These are phyloP conservation scores for Luidia sarsii DNA, from an alignment of 53 echinoderm and acorn worm genomes.

Conservation along the genomic window DNA sequence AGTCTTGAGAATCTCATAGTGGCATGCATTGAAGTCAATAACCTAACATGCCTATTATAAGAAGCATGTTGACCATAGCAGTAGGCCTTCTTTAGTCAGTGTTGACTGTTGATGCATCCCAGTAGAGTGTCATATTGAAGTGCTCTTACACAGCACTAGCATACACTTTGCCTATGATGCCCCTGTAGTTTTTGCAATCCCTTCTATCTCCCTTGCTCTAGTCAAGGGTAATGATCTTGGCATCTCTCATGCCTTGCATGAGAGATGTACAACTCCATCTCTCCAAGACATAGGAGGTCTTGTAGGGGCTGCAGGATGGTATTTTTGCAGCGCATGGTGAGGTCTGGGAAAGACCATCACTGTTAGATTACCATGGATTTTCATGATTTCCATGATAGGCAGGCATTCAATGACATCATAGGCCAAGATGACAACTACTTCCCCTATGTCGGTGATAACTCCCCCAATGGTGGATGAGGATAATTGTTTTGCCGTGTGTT, in stretches of 20 bases:
- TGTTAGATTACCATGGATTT: background rate
- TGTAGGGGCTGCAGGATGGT: background rate
- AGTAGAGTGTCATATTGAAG: too few species aligned
- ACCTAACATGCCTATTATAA: too few species aligned
- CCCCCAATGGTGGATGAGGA: slow-evolving; percentile 7
- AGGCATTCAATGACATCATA: slow-evolving; percentile 24
- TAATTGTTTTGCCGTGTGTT: background rate
- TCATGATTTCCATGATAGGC: slow-evolving; percentile 7
- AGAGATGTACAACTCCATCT: background rate
- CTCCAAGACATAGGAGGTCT: slow-evolving; percentile 5
- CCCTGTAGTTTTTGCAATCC: slow-evolving; percentile 30
- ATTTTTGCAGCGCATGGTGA: background rate
- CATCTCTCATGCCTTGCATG: background rate
- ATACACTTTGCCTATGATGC: slow-evolving; percentile 11
- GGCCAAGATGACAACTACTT: background rate
- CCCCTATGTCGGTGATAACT: background rate
- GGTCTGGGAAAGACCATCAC: background rate
- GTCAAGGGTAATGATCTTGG: slow-evolving; percentile 25
- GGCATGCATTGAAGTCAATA: too few species aligned
- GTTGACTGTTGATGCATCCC: too few species aligned
- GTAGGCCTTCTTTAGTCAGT: too few species aligned
- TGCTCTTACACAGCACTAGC: background rate
- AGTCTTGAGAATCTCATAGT: too few species aligned
- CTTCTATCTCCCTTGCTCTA: slow-evolving; percentile 7
- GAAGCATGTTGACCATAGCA: too few species aligned